Evolutionary conservation across 2,113 vertebrate genomes (phyloP).

Genomic region (Bufo bufo): DNA sequence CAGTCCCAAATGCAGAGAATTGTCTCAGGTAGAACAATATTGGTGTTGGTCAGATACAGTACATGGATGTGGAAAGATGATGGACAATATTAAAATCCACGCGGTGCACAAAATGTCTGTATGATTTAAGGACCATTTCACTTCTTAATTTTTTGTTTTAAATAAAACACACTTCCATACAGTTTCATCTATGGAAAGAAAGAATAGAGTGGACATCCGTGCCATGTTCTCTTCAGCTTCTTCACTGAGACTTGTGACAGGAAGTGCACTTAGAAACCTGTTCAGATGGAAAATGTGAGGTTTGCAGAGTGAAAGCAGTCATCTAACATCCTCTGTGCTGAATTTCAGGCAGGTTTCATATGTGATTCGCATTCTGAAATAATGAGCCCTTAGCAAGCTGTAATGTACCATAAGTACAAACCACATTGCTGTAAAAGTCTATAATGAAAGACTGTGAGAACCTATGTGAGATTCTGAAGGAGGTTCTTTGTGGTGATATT

Average conservation of each 20-base stretch:
- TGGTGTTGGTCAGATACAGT: too few species aligned
- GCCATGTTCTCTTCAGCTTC: not conserved
- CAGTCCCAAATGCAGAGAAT: too few species aligned
- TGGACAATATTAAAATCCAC: too few species aligned
- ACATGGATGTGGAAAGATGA: too few species aligned
- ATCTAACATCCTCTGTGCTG: conserved; percentile 21
- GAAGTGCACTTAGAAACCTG: not conserved
- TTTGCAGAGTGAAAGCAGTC: conserved; percentile 28
- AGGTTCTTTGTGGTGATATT: not conserved
- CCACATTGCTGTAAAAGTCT: not conserved
- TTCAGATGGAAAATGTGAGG: conserved; percentile 29
- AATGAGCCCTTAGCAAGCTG: not conserved
- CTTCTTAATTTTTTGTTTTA: too few species aligned
- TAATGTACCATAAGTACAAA: not conserved
- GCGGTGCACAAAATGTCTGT: too few species aligned
- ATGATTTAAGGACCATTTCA: too few species aligned
- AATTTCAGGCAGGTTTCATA: conserved; percentile 1
- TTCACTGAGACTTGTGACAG: not conserved
- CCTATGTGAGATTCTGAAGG: not conserved
- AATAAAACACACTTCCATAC: too few species aligned
- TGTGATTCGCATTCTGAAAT: not conserved
- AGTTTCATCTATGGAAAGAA: not conserved
- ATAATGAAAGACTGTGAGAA: not conserved
- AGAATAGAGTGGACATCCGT: not conserved
- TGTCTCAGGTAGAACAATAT: too few species aligned